Base-by-base conservation (phyloP, 2,113 vertebrate species). In the Ceyx margarethae region DNA sequence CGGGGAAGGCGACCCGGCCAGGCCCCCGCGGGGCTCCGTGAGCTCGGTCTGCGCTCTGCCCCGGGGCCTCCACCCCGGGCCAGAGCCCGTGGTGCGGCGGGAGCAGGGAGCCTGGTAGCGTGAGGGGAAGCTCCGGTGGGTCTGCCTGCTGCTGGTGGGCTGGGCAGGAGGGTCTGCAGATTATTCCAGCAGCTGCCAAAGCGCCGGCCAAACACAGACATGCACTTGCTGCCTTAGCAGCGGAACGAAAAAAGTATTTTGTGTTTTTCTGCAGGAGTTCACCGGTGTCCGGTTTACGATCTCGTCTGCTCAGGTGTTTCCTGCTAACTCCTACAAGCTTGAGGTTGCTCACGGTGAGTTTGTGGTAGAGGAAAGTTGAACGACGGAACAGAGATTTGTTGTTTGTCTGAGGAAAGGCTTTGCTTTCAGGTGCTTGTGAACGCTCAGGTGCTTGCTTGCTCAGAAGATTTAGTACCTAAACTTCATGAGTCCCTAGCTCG, bases 301-400 rank as follows among this genome's bases (percentile, higher is more conserved):
- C 20, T 15, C 11, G 4, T 35, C 26, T 13, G 7, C 22, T 43
- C 20, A 0, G 8, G 28, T 14, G 5, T 15, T 19, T 42, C 48
- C 28, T 46, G 13, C 23, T 7, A 43, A 23, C 21, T 25, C 13
- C 25, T 33, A 0, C 45, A 16, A 11, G 26, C 42, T 17, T 33
- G 8, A 18, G 2, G 23, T 45, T 26, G 40, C 46, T 45, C 7
- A 4, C 1, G 6, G 61, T 9, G 25, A 11, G 20, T 15, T 15
- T 0, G 3, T 15, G n/a, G 25, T 15, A 4, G 15, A 7, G 31
- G 45, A 6, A 26, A 23, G 37, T 3, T 19, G 29, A 22, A 8
- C 1, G 3, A 2, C 6, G 13, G 15, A 2, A 1, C 3, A 3
- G 6, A 15, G 54, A 3, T 66, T 20, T 5, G 2, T 8, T 10